These are phyloP conservation scores for Florisuga fusca DNA, from an alignment of 2,797 vertebrate genomes.

Conservation along the genomic window DNA sequence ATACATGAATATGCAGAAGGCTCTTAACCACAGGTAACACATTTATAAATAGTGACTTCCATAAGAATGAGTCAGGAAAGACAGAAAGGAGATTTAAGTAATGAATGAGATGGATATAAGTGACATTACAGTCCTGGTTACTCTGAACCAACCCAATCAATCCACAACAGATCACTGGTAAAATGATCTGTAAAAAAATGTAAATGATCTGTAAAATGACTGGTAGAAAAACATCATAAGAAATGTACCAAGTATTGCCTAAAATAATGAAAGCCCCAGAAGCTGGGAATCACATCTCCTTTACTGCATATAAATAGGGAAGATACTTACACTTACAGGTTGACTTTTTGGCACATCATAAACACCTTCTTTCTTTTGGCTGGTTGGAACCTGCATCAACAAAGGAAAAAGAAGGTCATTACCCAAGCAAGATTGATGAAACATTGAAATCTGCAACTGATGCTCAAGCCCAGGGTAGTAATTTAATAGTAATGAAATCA, in stretches of 20 bases:
- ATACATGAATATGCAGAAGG: neutral
- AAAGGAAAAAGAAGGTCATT: conserved; percentile 52
- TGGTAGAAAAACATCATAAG: no score
- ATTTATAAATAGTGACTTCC: neutral
- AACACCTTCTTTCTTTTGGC: conserved; percentile 99
- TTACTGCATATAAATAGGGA: conserved; percentile 6
- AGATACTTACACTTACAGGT: conserved; percentile 96
- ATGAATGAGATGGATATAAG: neutral
- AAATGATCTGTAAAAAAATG: no score
- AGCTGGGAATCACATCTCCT: neutral
- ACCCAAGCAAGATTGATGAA: neutral
- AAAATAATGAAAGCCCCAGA: neutral
- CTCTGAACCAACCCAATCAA: neutral
- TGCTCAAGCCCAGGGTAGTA: neutral
- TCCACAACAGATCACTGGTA: neutral
- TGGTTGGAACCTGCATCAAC: conserved; percentile 92
- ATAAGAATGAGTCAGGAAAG: neutral
- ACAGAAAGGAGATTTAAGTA: neutral
- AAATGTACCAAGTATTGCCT: neutral
- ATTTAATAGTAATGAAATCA: neutral
- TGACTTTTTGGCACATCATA: conserved; percentile 99
- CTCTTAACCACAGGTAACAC: neutral
- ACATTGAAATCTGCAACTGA: neutral
- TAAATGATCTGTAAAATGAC: no score
- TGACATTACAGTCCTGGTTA: neutral